Base-by-base conservation (phyloP, 2,797 vertebrate species). In the Etheostoma nigrum region DNA sequence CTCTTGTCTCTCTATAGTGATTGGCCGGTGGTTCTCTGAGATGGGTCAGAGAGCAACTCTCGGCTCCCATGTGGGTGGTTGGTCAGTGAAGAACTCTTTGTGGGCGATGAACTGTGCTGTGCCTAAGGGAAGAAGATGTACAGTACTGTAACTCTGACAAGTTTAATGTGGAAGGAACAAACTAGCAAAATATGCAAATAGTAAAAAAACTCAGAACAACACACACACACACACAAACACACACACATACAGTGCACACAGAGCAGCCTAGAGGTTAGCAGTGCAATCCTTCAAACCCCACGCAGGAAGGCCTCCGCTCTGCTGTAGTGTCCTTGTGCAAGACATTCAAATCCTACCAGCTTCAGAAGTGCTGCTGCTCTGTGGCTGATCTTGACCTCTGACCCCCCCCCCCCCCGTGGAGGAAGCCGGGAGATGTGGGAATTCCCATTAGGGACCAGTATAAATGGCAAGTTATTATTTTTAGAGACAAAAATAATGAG, bases 31-130 rank as follows among this genome's bases (percentile, higher is more conserved):
- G 67, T 78, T 76, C 76, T 72, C 82, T 58, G 53, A 85, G 68
- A 78, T 72, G 79, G 81, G 80, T 84, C 82, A 88, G 61, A 79
- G 79, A 79, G 81, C 78, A 85, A n/a, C 48, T 42, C 58, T 78
- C 27, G 23, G 82, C 67, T 89, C 85, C 81, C 82, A 30, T 48
- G 60, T 80, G 85, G 84, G 79, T 73, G 49, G 67, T 72, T 66
- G 54, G 40, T 67, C 61, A 72, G 72, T 21, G 33, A 73, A 74
- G 65, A 75, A 67, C 15, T 82, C 55, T 67, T 49, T 83, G 75
- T 80, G 65, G 81, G 55, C 48, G 15, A 79, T 67, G 40, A 78
- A 65, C 63, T 63, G 55, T 76, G 55, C 60, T 71, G 57, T 48
- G 57, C 45, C 40, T 27, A 5, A 67, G 68, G 75, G 63, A 40